These are phyloP conservation scores for Elephas maximus DNA, from an alignment of 2,113 vertebrate species.

Conservation along the genomic window DNA sequence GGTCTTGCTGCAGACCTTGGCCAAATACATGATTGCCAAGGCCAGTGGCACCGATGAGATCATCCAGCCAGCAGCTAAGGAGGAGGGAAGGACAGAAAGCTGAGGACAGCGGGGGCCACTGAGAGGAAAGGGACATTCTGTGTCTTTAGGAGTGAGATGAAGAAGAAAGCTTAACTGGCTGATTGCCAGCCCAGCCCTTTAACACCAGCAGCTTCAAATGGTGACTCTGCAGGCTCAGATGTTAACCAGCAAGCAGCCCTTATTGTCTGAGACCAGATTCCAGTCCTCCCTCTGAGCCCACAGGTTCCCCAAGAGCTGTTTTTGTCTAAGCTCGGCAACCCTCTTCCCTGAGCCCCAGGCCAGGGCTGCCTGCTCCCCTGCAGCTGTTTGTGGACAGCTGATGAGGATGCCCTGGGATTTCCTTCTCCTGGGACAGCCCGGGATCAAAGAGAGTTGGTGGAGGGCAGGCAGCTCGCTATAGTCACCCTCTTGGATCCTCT, in stretches of 20 bases:
- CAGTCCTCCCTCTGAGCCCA: neutral
- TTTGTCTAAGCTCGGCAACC: neutral
- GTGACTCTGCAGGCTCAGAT: neutral
- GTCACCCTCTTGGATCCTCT: neutral
- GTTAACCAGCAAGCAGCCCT: neutral
- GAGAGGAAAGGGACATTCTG: neutral
- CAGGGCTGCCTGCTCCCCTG: neutral
- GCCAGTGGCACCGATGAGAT: neutral
- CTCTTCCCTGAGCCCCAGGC: neutral
- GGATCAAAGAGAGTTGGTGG: neutral
- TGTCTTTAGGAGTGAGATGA: neutral
- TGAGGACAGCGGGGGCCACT: neutral
- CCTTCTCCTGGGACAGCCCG: neutral
- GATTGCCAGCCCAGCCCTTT: neutral
- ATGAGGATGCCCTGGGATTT: neutral
- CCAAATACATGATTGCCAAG: rapidly evolving
- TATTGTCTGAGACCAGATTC: neutral
- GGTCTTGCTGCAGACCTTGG: neutral
- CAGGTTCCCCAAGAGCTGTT: neutral
- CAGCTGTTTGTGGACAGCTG: neutral
- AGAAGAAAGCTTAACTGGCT: neutral
- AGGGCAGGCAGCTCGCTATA: neutral
- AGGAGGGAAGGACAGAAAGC: neutral
- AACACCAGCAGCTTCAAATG: neutral
- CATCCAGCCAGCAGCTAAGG: neutral